These are phyloP conservation scores for Desoria tigrina DNA, from an alignment of 2,888 invertebrate species.

Conservation along the genomic window DNA sequence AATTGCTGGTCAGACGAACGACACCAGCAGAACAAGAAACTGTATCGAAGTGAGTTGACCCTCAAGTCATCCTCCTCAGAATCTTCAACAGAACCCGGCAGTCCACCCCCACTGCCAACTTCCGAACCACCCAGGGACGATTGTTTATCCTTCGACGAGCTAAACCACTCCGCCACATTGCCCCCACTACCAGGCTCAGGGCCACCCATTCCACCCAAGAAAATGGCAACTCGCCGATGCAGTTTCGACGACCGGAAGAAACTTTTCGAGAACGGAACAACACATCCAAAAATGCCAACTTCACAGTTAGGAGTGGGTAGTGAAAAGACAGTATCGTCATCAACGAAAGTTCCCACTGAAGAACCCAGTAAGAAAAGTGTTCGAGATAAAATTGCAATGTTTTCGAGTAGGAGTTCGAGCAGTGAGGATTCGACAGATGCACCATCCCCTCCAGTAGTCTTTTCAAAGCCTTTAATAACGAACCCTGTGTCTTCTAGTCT, in stretches of 20 bases:
- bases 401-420: conserved; percentile 63
- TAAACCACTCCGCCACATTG: conserved; percentile 13
- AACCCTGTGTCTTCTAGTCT: conserved; percentile 35
- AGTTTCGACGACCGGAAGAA: conserved; percentile 50
- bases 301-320: conserved; percentile 28
- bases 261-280: conserved; percentile 34
- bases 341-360: conserved; percentile 60
- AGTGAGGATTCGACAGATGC: conserved; percentile 41
- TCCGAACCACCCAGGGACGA: conserved; percentile 50
- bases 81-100: conserved; percentile 26
- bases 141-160: conserved; percentile 29
- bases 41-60: conserved; percentile 47
- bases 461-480: conserved; percentile 45
- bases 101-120: conserved; percentile 48
- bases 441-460: conserved; percentile 25
- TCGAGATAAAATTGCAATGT: conserved; percentile 84
- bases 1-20: conserved; percentile 49
- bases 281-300: conserved; percentile 13
- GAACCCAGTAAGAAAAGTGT: conserved; percentile 79
- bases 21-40: conserved; percentile 56
- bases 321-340: conserved; percentile 21
- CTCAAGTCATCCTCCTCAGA: conserved; percentile 22
- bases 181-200: conserved; percentile 57
- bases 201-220: conserved; percentile 55
- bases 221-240: conserved; percentile 33